These are phyloP conservation scores for Xenotilapia leptura DNA, from an alignment of 2,113 vertebrate species.

Conservation along the genomic window DNA sequence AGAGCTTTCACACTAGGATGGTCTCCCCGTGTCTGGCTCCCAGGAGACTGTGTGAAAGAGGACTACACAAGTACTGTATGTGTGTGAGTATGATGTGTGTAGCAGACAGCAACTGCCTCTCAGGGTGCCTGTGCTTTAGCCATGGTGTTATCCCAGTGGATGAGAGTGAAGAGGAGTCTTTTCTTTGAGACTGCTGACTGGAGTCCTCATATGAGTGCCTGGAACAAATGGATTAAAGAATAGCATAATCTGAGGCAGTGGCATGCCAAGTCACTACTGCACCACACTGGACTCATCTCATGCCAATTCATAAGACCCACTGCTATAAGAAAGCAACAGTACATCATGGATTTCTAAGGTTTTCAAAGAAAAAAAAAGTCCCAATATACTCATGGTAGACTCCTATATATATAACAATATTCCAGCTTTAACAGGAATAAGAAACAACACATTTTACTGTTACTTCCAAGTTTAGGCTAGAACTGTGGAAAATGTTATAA, in stretches of 20 bases:
- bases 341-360: background rate
- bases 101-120: constrained; percentile 3
- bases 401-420: background rate
- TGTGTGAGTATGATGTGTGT: background rate
- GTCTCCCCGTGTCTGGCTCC: background rate
- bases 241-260: background rate
- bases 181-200: constrained; percentile 23
- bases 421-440: background rate
- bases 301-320: background rate
- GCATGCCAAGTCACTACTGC: background rate
- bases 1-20: constrained; percentile 26
- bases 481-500: background rate
- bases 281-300: constrained; percentile 10
- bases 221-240: constrained; percentile 51
- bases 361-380: background rate
- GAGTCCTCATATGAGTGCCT: constrained; percentile 12
- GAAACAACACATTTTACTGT: background rate
- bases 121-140: constrained; percentile 23
- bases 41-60: background rate
- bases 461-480: background rate
- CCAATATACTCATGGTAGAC: background rate
- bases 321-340: background rate
- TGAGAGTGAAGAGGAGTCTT: constrained; percentile 20
- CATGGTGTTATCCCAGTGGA: constrained; percentile 22
- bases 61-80: background rate